phyloP scores from a whole-genome alignment of 92 coral and sea anemone genomes.

The Phenganax stokvisi region DNA sequence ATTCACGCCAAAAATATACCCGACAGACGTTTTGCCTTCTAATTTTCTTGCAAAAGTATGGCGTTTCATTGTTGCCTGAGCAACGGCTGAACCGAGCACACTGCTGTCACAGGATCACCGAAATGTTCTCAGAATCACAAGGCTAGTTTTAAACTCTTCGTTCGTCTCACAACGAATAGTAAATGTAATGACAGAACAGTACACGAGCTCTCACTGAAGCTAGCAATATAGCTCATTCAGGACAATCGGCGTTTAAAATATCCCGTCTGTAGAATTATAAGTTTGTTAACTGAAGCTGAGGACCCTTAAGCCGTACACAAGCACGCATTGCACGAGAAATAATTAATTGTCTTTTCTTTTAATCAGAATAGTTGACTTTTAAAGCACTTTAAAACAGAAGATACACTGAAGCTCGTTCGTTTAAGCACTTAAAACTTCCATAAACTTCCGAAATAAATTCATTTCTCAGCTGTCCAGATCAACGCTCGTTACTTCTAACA shows the following conservation, averaged over 20 bases:
- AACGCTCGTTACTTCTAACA: not conserved
- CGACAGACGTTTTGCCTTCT: constrained; percentile 58
- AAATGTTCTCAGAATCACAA: not conserved
- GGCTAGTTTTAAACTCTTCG: not conserved
- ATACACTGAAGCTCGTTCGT: not conserved
- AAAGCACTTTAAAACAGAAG: not conserved
- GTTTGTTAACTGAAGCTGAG: not conserved
- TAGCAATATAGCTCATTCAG: not conserved
- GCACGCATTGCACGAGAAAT: not conserved
- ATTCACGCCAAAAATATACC: constrained; percentile 91
- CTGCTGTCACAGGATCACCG: not conserved
- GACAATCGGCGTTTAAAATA: constrained; percentile 8
- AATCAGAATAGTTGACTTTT: not conserved
- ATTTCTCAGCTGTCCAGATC: not conserved
- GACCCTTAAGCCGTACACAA: not conserved
- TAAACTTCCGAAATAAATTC: not conserved
- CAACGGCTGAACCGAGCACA: not conserved
- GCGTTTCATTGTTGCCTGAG: constrained; percentile 76
- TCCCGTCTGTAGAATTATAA: not conserved
- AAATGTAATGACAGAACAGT: constrained; percentile 1
- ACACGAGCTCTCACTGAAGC: constrained; percentile 1
- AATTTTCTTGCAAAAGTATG: constrained; percentile 78
- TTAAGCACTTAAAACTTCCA: not conserved
- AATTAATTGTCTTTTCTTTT: not conserved
- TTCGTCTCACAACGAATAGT: not conserved